phyloP scores from a whole-genome alignment of 2,888 invertebrate genomes.

The Boloria euphrosyne region DNA sequence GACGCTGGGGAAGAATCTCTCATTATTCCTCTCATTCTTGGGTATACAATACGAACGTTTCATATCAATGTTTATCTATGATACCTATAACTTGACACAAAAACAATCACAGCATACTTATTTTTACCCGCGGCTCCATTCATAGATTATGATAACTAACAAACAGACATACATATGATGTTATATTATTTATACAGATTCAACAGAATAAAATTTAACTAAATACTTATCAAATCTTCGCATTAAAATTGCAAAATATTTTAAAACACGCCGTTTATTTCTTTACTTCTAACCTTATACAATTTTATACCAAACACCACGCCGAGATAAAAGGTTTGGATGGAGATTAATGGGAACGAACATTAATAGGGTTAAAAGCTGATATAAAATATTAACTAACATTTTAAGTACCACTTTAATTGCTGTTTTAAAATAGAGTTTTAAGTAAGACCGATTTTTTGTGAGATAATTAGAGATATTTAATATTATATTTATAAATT shows the following conservation, averaged over 20 bases:
- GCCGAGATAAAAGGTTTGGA: conserved; percentile 22
- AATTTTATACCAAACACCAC: conserved; percentile 16
- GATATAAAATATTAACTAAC: conserved; percentile 12
- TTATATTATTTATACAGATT: no score
- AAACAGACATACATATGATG: no score
- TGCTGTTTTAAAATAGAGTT: not conserved
- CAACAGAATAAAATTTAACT: no score
- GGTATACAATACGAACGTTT: conserved; percentile 13
- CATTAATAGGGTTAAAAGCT: conserved; percentile 14
- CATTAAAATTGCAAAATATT: conserved; percentile 17
- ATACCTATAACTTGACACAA: not conserved
- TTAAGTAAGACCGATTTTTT: no score
- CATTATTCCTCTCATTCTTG: conserved; percentile 15
- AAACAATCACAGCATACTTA: no score
- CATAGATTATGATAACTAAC: no score
- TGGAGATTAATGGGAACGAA: conserved; percentile 14
- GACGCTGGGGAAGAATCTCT: conserved; percentile 10
- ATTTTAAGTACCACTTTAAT: conserved; percentile 13
- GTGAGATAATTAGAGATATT: no score
- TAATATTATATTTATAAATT: no score
- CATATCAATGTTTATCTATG: not conserved
- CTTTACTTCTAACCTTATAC: conserved; percentile 16
- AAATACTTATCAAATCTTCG: not conserved
- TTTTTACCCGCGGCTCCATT: no score
- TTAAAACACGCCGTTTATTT: conserved; percentile 10